Percentiles rank a stretch among this genome's conserved stretches.
Evolutionary conservation across 1,140 invertebrate genomes (phyloP).

Genomic region (Acromyrmex heyeri): DNA sequence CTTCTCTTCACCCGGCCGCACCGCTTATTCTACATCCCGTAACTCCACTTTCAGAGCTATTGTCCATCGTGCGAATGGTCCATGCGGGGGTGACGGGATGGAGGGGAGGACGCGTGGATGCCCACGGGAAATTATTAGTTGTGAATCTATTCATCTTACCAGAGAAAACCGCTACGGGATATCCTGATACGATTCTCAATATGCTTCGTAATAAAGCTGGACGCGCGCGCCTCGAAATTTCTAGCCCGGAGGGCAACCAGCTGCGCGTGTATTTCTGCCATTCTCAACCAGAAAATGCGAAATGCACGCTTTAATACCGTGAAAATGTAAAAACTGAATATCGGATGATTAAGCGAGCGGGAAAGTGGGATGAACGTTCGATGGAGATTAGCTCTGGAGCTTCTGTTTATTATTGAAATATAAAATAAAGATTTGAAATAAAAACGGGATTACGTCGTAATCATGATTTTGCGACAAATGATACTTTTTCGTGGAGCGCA

Average conservation of each 20-base stretch:
- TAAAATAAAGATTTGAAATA: constrained; percentile 46
- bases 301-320: constrained; percentile 31
- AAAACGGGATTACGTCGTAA: constrained; percentile 2
- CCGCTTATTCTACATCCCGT: constrained; percentile 57
- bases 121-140: constrained; percentile 65
- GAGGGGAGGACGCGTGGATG: neutral
- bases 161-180: constrained; percentile 61
- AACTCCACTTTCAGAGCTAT: constrained; percentile 61
- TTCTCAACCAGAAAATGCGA: constrained; percentile 26
- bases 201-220: constrained; percentile 54
- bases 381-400: neutral
- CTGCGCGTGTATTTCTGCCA: constrained; percentile 14
- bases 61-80: constrained; percentile 54
- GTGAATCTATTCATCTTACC: constrained; percentile 63
- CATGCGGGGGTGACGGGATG: neutral
- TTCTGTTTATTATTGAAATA: constrained; percentile 1
- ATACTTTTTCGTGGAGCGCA: constrained; percentile 1
- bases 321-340: constrained; percentile 36
- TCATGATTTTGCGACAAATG: constrained; percentile 26
- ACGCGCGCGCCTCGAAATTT: constrained; percentile 50
- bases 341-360: constrained; percentile 19
- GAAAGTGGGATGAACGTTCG: neutral
- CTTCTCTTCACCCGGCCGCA: constrained; percentile 36
- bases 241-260: constrained; percentile 10
- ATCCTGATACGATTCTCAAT: constrained; percentile 64